Conservation (phyloP, 2,797 vertebrate genomes). For the Mus spretus region DNA sequence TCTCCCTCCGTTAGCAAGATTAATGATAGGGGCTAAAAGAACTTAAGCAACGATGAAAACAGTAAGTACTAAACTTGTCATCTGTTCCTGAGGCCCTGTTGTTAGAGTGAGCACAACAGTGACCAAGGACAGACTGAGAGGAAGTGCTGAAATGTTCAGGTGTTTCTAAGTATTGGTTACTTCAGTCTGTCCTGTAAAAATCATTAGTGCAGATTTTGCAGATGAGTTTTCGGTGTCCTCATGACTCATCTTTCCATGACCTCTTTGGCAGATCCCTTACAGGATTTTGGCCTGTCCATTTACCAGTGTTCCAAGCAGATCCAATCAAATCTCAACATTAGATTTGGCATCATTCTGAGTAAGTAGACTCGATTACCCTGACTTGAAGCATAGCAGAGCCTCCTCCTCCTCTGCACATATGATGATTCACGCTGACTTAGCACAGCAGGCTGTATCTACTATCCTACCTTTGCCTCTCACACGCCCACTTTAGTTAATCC, state of each 20-base stretch:
- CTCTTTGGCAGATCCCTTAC: conserved; percentile 87
- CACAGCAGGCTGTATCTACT: not conserved
- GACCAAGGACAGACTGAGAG: not conserved
- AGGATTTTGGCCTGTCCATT: conserved; percentile 89
- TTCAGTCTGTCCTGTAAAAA: not conserved
- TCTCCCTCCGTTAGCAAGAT: not conserved
- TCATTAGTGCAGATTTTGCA: not conserved
- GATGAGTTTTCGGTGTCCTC: not conserved
- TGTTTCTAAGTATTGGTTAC: fast-evolving
- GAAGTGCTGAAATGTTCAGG: not conserved
- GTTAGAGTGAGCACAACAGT: fast-evolving
- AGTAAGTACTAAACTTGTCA: not conserved
- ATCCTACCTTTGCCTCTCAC: not conserved
- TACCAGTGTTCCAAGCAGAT: conserved; percentile 83
- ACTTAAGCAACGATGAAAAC: not conserved
- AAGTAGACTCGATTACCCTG: conserved; percentile 81
- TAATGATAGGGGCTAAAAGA: not conserved
- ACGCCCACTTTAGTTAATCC: not conserved
- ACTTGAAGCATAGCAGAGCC: not conserved
- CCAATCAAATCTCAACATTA: conserved; percentile 78
- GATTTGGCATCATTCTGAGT: conserved; percentile 86
- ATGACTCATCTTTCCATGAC: conserved; percentile 46
- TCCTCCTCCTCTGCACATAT: not conserved
- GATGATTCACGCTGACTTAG: not conserved
- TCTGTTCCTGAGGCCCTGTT: not conserved